These are phyloP conservation scores for Ceyx melanurus DNA, from an alignment of 2,113 vertebrate species.

Conservation along the genomic window DNA sequence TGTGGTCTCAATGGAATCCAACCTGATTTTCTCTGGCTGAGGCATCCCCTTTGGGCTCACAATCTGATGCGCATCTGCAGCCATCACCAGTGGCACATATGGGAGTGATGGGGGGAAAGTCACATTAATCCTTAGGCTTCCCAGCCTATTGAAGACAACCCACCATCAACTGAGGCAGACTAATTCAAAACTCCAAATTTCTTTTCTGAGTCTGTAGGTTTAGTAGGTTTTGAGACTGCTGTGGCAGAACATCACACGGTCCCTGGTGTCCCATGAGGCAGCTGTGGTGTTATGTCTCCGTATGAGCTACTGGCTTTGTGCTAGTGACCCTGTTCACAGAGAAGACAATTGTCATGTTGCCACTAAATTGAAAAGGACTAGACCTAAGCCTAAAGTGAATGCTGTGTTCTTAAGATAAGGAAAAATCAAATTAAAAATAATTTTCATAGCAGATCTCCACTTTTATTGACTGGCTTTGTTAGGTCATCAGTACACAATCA, in stretches of 20 bases:
- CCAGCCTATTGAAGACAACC: background rate
- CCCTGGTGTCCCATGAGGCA: background rate
- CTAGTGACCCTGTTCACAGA: background rate
- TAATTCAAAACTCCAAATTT: background rate
- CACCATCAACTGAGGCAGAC: background rate
- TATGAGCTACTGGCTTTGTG: background rate
- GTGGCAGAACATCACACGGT: background rate
- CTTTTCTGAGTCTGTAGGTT: background rate
- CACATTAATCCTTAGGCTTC: background rate
- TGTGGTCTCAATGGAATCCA: constrained; percentile 10
- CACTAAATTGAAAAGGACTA: background rate
- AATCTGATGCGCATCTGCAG: background rate
- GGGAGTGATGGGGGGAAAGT: fast-evolving
- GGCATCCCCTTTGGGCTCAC: background rate
- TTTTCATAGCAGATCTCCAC: background rate
- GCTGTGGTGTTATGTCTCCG: background rate
- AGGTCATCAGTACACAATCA: background rate
- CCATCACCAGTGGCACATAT: background rate
- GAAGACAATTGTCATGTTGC: background rate
- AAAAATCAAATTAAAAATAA: background rate
- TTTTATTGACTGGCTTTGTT: background rate
- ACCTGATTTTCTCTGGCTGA: background rate
- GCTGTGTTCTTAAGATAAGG: background rate
- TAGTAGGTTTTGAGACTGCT: background rate
- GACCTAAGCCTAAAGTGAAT: background rate